Percentiles rank a stretch among this genome's conserved stretches.
phyloP scores from a whole-genome alignment of 1,140 invertebrate species.

The Nautilus pompilius region DNA sequence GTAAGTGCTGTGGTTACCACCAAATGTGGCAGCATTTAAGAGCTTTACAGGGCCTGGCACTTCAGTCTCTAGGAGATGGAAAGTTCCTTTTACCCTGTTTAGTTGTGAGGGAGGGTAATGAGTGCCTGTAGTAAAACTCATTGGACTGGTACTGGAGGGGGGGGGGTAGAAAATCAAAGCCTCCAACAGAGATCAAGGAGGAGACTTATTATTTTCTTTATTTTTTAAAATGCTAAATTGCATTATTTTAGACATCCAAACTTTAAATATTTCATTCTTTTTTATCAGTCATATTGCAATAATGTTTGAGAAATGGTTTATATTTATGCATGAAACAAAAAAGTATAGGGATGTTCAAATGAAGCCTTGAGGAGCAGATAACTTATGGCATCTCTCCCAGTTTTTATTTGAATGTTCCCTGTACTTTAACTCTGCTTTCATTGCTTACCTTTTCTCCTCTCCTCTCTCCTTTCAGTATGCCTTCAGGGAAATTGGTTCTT shows the following conservation, averaged over 20 bases:
- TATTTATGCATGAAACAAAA: not conserved
- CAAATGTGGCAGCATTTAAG: too few species aligned
- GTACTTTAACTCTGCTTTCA: not conserved
- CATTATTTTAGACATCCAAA: not conserved
- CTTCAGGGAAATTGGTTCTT: constrained; percentile 73
- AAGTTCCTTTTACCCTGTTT: too few species aligned
- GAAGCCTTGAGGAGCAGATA: not conserved
- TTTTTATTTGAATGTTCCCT: not conserved
- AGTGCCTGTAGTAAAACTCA: too few species aligned
- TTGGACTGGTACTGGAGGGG: too few species aligned
- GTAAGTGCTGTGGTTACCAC: too few species aligned
- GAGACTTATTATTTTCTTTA: too few species aligned
- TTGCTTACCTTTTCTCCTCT: constrained; percentile 8
- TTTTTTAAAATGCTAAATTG: too few species aligned
- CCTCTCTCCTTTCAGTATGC: constrained; percentile 65
- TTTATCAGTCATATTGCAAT: not conserved
- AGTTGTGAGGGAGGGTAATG: too few species aligned
- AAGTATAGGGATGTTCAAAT: not conserved
- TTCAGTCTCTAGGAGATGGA: too few species aligned
- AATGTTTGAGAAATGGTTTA: not conserved
- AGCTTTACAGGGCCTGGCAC: too few species aligned
- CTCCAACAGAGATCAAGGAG: too few species aligned
- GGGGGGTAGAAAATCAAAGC: too few species aligned
- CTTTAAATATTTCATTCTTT: not conserved
- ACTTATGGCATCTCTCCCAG: not conserved